Conservation (phyloP, 2,797 vertebrate genomes). For the Etheostoma perlongum region DNA sequence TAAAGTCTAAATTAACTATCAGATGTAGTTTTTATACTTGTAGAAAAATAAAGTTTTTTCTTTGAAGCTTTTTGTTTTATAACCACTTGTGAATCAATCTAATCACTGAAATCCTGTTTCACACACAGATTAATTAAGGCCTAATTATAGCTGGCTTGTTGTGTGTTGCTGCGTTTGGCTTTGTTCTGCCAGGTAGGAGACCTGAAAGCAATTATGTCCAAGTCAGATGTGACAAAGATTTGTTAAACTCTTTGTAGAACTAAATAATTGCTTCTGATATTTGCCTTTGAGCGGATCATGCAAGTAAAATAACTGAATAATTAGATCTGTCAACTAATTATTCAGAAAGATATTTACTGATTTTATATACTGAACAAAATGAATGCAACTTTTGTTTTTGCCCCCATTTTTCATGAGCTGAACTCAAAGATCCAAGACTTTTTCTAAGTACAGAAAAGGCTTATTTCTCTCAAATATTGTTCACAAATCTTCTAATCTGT, state of each 20-base stretch:
- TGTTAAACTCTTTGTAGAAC: constrained; percentile 10
- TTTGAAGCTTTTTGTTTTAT: constrained; percentile 6
- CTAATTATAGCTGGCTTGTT: constrained; percentile 36
- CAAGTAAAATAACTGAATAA: background rate
- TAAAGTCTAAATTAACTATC: too few species aligned
- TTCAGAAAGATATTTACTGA: background rate
- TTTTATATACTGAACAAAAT: too few species aligned
- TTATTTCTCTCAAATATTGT: too few species aligned
- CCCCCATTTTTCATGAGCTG: too few species aligned
- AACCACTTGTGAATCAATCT: constrained; percentile 38
- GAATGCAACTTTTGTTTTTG: too few species aligned
- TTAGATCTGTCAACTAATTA: background rate
- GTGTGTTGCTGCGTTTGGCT: constrained; percentile 45
- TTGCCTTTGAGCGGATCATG: constrained; percentile 20
- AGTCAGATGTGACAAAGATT: constrained; percentile 29
- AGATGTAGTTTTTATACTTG: background rate
- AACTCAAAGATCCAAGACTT: too few species aligned
- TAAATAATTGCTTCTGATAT: constrained; percentile 24
- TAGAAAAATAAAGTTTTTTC: background rate
- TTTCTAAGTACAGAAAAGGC: too few species aligned
- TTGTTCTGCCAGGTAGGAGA: constrained; percentile 34
- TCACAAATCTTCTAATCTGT: too few species aligned
- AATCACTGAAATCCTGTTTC: constrained; percentile 33
- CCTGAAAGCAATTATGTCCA: constrained; percentile 38
- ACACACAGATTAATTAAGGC: constrained; percentile 38